A percentile compares a stretch with the other conserved stretches of the same genome.
phyloP scores from a whole-genome alignment of 1,140 invertebrate species.

The Stratiolaelaps scimitus region DNA sequence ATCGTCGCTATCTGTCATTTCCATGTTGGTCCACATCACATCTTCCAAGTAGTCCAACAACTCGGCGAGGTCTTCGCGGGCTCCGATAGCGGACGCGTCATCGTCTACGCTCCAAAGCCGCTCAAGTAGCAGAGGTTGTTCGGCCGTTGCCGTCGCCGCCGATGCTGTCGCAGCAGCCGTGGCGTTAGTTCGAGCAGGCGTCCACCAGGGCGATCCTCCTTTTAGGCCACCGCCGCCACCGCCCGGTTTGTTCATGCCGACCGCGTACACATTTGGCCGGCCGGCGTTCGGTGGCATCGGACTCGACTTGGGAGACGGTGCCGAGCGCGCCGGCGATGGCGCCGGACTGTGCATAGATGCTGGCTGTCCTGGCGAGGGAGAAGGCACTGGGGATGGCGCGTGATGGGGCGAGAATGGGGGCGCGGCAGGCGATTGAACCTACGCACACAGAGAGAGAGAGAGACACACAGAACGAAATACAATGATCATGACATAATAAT shows the following conservation, averaged over 20 bases:
- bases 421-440: conserved; percentile 20
- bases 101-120: conserved; percentile 11
- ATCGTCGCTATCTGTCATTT: background rate
- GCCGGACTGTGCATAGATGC: background rate
- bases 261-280: conserved; percentile 19
- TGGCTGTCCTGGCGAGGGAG: conserved; percentile 31
- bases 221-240: background rate
- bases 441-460: background rate
- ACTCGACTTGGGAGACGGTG: conserved; percentile 32
- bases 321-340: conserved; percentile 30
- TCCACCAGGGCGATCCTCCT: background rate
- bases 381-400: conserved; percentile 30
- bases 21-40: conserved; percentile 18
- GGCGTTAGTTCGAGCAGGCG: too few relatives aligned
- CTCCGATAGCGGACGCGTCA: background rate
- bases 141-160: background rate
- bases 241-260: conserved; percentile 23
- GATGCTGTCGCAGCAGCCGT: background rate
- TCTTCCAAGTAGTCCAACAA: conserved; percentile 26
- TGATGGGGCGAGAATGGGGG: conserved; percentile 32
- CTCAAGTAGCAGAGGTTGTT: background rate
- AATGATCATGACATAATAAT: too few relatives aligned
- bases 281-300: conserved; percentile 8
- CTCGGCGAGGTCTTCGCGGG: conserved; percentile 15
- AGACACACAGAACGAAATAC: too few relatives aligned